A percentile compares a stretch with the other conserved stretches of the same genome.
These are phyloP conservation scores for Drosophila meridiana DNA, from an alignment of 2,888 invertebrate species.

Conservation along the genomic window DNA sequence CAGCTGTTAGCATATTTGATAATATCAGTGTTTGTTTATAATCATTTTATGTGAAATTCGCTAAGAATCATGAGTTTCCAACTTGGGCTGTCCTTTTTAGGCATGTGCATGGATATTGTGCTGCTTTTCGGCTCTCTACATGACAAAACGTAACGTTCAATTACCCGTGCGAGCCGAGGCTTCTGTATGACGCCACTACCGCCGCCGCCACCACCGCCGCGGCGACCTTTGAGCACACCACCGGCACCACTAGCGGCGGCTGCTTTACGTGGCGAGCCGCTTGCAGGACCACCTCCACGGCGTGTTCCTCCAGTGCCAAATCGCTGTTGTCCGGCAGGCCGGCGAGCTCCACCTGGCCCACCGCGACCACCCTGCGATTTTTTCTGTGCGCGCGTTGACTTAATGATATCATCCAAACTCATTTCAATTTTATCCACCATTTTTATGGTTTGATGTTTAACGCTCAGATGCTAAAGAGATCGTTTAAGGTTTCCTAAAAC, in stretches of 20 bases:
- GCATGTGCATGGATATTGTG: conserved; percentile 61
- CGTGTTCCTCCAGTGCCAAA: conserved; percentile 84
- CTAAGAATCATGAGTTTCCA: conserved; percentile 44
- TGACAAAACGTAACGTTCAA: conserved; percentile 70
- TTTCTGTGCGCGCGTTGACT: conserved; percentile 88
- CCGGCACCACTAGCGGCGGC: conserved; percentile 79
- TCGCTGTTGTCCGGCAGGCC: conserved; percentile 86
- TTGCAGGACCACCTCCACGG: conserved; percentile 85
- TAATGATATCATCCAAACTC: conserved; percentile 98
- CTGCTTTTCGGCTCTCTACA: conserved; percentile 61
- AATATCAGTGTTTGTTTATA: conserved; percentile 31
- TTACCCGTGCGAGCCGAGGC: conserved; percentile 85
- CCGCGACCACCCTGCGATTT: conserved; percentile 87
- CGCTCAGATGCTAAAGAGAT: conserved; percentile 21
- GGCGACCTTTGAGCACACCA: conserved; percentile 89
- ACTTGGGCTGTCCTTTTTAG: conserved; percentile 48
- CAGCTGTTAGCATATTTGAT: conserved; percentile 39
- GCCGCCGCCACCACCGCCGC: conserved; percentile 84
- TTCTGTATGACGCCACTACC: conserved; percentile 86
- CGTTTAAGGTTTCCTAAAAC: conserved; percentile 1
- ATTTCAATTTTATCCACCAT: conserved; percentile 98
- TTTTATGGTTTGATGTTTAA: conserved; percentile 9
- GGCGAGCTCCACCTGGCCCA: conserved; percentile 85
- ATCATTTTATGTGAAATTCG: conserved; percentile 38
- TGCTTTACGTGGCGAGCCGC: conserved; percentile 79